These are phyloP conservation scores for Campylomormyrus tamandua DNA, from an alignment of 2,113 vertebrate genomes.

Conservation along the genomic window DNA sequence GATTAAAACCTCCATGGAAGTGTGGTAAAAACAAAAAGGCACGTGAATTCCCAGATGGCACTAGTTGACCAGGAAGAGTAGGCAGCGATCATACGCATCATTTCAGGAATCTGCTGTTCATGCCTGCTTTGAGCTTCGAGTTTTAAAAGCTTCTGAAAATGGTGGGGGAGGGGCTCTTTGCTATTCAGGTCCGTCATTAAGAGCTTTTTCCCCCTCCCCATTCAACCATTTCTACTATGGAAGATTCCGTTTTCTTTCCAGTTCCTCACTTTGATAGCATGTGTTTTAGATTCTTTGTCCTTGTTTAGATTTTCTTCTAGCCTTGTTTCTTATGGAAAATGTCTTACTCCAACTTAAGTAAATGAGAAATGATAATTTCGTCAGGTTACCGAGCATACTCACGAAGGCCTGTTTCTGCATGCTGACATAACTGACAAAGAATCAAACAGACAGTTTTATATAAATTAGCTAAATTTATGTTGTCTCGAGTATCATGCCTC, in stretches of 20 bases:
- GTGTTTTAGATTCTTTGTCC: slow-evolving; percentile 45
- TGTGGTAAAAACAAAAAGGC: neutral
- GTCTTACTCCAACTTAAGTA: slow-evolving; percentile 36
- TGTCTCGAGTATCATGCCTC: slow-evolving; percentile 45
- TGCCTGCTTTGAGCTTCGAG: neutral
- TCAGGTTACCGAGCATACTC: slow-evolving; percentile 23
- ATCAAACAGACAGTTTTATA: slow-evolving; percentile 39
- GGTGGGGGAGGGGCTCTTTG: neutral
- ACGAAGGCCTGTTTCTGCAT: slow-evolving; percentile 20
- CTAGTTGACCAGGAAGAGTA: neutral
- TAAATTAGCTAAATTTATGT: slow-evolving; percentile 31
- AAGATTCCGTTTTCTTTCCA: slow-evolving; percentile 8
- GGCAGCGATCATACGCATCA: neutral
- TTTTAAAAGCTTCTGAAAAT: neutral
- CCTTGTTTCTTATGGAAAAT: slow-evolving; percentile 43
- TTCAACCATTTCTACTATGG: slow-evolving; percentile 6
- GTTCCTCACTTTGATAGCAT: slow-evolving; percentile 23
- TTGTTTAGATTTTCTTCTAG: slow-evolving; percentile 25
- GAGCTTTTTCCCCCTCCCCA: neutral
- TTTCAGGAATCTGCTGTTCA: neutral
- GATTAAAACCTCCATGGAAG: neutral
- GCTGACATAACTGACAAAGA: slow-evolving; percentile 33
- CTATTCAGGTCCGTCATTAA: neutral
- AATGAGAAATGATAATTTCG: slow-evolving; percentile 37
- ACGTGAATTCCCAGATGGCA: neutral